Base-by-base conservation (phyloP, 92 coral and sea anemone species). In the Porites rus region DNA sequence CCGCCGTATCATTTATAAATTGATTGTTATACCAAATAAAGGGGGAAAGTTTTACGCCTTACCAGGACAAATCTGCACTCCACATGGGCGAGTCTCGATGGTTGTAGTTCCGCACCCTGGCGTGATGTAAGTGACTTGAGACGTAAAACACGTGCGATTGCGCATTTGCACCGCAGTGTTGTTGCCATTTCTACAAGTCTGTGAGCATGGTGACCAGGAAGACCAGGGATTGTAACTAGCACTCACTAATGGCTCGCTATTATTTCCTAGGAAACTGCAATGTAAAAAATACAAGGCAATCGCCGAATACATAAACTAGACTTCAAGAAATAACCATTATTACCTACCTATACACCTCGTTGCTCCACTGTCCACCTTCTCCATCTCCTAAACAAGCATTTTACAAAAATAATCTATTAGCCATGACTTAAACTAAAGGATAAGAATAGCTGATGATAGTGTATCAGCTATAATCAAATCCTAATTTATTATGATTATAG, bases 291-390 rank as follows among this genome's bases (percentile, higher is more conserved):
- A 14, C 12, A 14, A 69, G 10, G 61, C 13, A 1, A 56, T 4
- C 46, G 46, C 46, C 5, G 46, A 58, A 58, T 58, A 58, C 17
- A 62, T 62, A 14, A 6, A 16, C 18, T 18, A 8, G n/a, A 3
- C 66, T 11, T 16, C 19, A 3, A 5, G 19, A 20, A 62, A n/a
- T 69, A 18, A 0, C 11, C 9, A 14, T 1, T 43, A 62, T 20
- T 20, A 59, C 70, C 54, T 19, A 93, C 96, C 94, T 90, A 80
- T 93, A 93, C 2, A 93, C 94, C 53, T 93, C 96, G 53, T 93
- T 93, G 7, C 89, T 92, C 86, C 93, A 90, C 7, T 92, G 92
- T 4, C 96, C 96, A 28, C 96, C 96, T 28, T 90, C 91, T 58
- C 96, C 96, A 64, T 93, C 96, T 65, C 93, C 95, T 92, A 28